phyloP scores from a whole-genome alignment of 2,113 vertebrate species.

The Procavia capensis region DNA sequence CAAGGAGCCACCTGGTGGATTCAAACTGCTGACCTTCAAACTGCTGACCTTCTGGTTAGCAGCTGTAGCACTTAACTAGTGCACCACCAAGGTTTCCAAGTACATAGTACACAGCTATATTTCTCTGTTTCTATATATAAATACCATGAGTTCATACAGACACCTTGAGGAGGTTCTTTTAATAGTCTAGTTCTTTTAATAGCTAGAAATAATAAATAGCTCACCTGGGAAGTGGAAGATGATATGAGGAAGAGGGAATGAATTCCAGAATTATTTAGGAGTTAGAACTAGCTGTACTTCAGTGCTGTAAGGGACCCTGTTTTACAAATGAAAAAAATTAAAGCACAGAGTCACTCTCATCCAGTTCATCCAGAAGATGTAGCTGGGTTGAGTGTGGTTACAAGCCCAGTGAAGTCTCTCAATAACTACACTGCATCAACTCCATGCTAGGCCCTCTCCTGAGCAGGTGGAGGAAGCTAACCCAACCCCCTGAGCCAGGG shows the following conservation, averaged over 20 bases:
- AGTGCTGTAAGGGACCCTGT: slow-evolving; percentile 35
- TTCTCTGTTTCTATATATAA: neutral
- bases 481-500: neutral
- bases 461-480: neutral
- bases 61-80: too few species aligned
- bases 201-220: slow-evolving; percentile 42
- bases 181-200: slow-evolving; percentile 54
- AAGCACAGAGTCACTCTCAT: slow-evolving; percentile 10
- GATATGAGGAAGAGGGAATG: neutral
- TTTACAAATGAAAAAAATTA: slow-evolving; percentile 57
- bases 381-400: neutral
- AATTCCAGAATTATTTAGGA: slow-evolving; percentile 51
- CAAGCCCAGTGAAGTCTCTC: neutral
- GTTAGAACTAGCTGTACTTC: slow-evolving; percentile 36
- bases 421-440: neutral
- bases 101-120: slow-evolving; percentile 25
- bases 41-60: too few species aligned
- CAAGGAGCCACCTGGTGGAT: too few species aligned
- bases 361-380: slow-evolving; percentile 43
- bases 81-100: too few species aligned
- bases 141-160: slow-evolving; percentile 36
- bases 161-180: slow-evolving; percentile 42
- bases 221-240: neutral
- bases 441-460: neutral
- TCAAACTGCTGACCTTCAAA: too few species aligned